Conservation (phyloP, 2,888 invertebrate species). For the Zygaena filipendulae region DNA sequence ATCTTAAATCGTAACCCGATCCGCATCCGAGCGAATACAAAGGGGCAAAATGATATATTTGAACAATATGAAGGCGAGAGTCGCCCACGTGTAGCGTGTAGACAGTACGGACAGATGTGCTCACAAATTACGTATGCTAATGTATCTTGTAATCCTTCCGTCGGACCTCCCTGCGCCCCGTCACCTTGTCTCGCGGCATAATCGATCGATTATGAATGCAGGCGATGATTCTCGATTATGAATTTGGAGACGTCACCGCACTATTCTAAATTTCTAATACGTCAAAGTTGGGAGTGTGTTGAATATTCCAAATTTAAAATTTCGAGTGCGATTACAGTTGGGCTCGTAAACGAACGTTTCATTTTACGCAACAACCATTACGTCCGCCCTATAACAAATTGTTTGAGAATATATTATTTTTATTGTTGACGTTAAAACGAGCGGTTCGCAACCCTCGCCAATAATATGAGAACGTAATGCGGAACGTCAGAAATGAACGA, state of each 20-base stretch:
- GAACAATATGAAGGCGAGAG: constrained; percentile 34
- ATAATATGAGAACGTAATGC: constrained; percentile 25
- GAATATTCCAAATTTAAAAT: no score
- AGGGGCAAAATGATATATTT: constrained; percentile 19
- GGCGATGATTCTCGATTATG: constrained; percentile 22
- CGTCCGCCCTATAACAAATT: no score
- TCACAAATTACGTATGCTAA: constrained; percentile 64
- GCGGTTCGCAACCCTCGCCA: no score
- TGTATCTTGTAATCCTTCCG: constrained; percentile 58
- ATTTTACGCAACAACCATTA: no score
- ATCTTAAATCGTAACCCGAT: constrained; percentile 33
- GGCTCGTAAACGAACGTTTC: no score
- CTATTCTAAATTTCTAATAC: no score
- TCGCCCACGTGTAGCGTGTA: constrained; percentile 39
- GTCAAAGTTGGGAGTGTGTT: no score
- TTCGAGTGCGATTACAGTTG: no score
- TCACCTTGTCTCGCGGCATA: constrained; percentile 35
- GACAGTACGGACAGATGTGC: constrained; percentile 33
- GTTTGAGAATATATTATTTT: no score
- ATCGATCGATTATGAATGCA: constrained; percentile 51
- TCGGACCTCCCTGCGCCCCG: constrained; percentile 48
- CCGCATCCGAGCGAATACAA: constrained; percentile 29
- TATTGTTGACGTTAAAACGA: no score
- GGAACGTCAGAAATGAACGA: constrained; percentile 38
- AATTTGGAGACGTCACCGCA: no score